Evolutionary conservation across 2,797 vertebrate species (phyloP), one percentile per base, ranked within the genome.

Genomic region (Schizopygopsis malacanthus): DNA sequence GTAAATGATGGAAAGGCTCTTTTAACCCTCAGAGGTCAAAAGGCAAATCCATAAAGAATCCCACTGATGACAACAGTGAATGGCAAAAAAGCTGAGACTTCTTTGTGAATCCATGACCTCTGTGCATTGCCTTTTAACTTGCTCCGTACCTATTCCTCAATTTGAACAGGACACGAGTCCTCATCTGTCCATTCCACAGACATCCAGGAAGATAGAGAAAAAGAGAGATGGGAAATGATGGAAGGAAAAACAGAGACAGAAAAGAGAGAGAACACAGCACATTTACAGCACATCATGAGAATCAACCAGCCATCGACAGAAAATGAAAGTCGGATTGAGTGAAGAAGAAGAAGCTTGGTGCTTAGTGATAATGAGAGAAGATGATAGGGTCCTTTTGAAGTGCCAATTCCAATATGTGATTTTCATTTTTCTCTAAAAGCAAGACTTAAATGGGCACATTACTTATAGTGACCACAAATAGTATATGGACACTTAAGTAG

Each of bases 81-180:
- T 77, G 73, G 52, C 70, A 73, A 22, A 83, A 84, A 84, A 61
- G 79, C 75, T 73, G 72, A 54, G 50, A 72, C n/a, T 28, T 52
- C 65, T 84, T 47, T 65, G 82, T 75, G 52, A 77, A 83, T 87
- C 83, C 87, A 85, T 80, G 65, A 52, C 82, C 76, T 83, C 50
- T 71, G 69, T 78, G 67, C 45, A 39, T 37, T 91, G 91, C 86
- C 73, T 84, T 90, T 73, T 70, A 56, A 86, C 91, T 92, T 89
- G 86, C 79, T 88, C 91, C 96, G 93, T 96, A 98, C 97, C 97
- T 98, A 98, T 95, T 99, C 96, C 91, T 98, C 97, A 97, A 96
- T 96, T 95, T 96, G 95, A 96, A 98, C 96, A 93, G 97, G 98
- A 95, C 97, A 98, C 95, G 97, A 97, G 92, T 98, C 95, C 89